These are phyloP conservation scores for Rachycentron canadum DNA, from an alignment of 2,797 vertebrate genomes.

Conservation along the genomic window DNA sequence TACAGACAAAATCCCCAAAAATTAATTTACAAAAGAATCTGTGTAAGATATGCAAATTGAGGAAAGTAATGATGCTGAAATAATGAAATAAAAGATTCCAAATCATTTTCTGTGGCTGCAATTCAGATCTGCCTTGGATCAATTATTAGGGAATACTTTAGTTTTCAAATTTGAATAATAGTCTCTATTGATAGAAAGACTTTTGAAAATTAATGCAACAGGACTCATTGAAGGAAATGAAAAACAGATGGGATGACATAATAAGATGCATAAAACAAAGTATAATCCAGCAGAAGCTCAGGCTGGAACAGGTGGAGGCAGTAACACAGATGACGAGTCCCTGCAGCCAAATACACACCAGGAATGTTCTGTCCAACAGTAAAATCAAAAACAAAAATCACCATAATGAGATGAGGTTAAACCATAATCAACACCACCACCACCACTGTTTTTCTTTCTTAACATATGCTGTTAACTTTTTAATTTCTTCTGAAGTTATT, in stretches of 20 bases:
- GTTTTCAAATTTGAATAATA: not conserved
- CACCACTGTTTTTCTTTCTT: not conserved
- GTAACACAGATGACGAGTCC: conserved; percentile 4
- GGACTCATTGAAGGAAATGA: not conserved
- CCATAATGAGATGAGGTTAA: not conserved
- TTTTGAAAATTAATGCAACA: conserved; percentile 4
- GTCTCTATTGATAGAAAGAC: not conserved
- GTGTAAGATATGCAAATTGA: conserved; percentile 1
- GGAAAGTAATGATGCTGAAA: not conserved
- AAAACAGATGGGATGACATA: conserved; percentile 20
- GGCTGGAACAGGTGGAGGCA: conserved; percentile 30
- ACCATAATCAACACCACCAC: not conserved
- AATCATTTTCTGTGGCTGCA: not conserved
- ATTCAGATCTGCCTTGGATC: not conserved
- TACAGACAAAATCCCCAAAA: too few relatives aligned
- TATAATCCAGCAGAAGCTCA: conserved; percentile 1
- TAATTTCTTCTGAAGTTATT: not conserved
- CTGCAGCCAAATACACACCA: not conserved
- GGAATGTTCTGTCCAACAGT: not conserved
- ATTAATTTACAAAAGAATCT: too few relatives aligned
- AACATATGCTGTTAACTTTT: not conserved
- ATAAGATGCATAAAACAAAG: conserved; percentile 21
- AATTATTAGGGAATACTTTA: not conserved
- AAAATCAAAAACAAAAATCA: not conserved
- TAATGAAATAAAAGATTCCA: conserved; percentile 6